These are phyloP conservation scores for Mesorhabditis spiculigera DNA, from an alignment of 2,888 invertebrate genomes.

Conservation along the genomic window DNA sequence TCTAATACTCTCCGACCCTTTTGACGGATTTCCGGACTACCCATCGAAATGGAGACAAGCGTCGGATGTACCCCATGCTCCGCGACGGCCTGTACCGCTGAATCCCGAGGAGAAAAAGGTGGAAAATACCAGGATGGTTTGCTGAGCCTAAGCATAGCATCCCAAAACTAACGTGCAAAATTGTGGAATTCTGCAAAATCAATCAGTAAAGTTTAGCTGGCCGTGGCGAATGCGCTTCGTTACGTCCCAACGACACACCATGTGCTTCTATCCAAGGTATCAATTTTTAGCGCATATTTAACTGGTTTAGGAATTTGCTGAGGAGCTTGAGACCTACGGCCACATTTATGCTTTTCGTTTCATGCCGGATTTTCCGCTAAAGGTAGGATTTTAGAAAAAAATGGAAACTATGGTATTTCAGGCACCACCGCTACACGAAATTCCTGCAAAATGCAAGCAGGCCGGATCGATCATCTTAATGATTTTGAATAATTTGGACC, in stretches of 20 bases:
- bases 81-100: constrained; percentile 40
- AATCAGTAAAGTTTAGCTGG: constrained; percentile 60
- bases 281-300: background rate
- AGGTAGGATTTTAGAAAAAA: constrained; percentile 15
- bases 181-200: background rate
- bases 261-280: constrained; percentile 58
- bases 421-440: constrained; percentile 41
- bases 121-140: background rate
- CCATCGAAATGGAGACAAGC: constrained; percentile 27
- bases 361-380: constrained; percentile 47
- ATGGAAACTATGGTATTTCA: constrained; percentile 6
- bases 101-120: constrained; percentile 44
- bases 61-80: constrained; percentile 45
- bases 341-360: constrained; percentile 70
- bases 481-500: constrained; percentile 70
- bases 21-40: constrained; percentile 34
- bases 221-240: constrained; percentile 66
- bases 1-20: constrained; percentile 24
- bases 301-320: constrained; percentile 60
- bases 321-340: constrained; percentile 65
- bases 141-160: background rate
- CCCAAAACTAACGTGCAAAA: background rate
- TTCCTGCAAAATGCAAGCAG: constrained; percentile 42
- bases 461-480: constrained; percentile 68
- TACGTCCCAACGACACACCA: constrained; percentile 66